phyloP scores from a whole-genome alignment of 2,797 vertebrate species.

The Silurus lanzhouensis region DNA sequence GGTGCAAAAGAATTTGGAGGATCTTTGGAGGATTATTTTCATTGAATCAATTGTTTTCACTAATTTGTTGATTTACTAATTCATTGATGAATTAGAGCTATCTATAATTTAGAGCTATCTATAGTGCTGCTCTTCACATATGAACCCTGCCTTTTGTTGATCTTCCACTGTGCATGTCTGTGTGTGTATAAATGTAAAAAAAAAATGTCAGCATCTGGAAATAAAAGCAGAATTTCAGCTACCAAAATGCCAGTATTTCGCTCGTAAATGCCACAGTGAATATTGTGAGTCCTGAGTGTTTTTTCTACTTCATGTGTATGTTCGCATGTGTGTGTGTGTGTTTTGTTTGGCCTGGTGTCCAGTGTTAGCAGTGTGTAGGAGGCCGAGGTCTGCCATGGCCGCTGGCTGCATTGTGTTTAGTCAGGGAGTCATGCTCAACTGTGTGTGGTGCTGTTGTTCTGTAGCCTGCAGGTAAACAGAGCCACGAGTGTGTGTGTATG shows the following conservation, averaged over 20 bases:
- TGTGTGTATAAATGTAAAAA: background rate
- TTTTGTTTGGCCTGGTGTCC: constrained; percentile 46
- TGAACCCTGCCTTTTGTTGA: constrained; percentile 48
- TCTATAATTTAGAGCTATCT: constrained; percentile 57
- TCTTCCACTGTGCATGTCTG: constrained; percentile 7
- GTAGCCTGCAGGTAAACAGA: constrained; percentile 58
- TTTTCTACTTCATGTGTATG: background rate
- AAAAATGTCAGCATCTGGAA: background rate
- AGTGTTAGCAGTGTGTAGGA: constrained; percentile 57
- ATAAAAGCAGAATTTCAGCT: background rate
- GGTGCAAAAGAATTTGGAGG: background rate
- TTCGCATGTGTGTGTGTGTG: constrained; percentile 37
- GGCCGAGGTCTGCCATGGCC: constrained; percentile 55
- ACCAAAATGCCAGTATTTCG: background rate
- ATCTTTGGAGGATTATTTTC: background rate
- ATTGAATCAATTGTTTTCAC: background rate
- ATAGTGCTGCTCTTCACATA: constrained; percentile 63
- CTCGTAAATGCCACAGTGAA: constrained; percentile 38
- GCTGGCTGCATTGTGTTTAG: constrained; percentile 58
- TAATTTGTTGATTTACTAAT: background rate
- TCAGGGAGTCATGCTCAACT: constrained; percentile 50
- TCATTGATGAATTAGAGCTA: constrained; percentile 33
- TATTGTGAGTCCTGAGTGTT: constrained; percentile 30
- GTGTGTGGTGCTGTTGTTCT: constrained; percentile 58
- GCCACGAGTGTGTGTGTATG: constrained; percentile 43